phyloP scores from a whole-genome alignment of 2,797 vertebrate genomes.

The Diplodus sargus region DNA sequence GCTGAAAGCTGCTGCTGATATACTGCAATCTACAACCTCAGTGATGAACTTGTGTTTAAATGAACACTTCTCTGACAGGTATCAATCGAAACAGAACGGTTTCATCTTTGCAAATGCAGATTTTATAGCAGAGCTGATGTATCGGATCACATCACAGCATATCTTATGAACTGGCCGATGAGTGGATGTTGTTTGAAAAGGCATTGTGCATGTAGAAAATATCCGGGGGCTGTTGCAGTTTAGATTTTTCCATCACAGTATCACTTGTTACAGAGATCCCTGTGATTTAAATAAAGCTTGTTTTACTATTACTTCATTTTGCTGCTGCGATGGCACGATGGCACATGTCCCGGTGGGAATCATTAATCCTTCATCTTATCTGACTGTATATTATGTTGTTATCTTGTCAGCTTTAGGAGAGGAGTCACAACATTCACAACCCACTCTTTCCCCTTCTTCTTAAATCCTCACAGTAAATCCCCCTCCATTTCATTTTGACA shows the following conservation, averaged over 20 bases:
- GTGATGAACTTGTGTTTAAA: too few species aligned
- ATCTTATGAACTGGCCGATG: too few species aligned
- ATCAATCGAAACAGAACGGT: too few species aligned
- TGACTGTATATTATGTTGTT: constrained; percentile 31
- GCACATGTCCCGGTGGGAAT: constrained; percentile 29
- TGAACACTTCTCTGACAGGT: too few species aligned
- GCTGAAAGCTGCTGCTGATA: too few species aligned
- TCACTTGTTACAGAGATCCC: not conserved
- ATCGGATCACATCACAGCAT: too few species aligned
- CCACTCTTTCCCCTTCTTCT: constrained; percentile 2
- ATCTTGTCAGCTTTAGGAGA: constrained; percentile 44
- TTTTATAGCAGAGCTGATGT: too few species aligned
- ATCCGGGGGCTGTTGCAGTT: not conserved
- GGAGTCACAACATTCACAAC: constrained; percentile 34
- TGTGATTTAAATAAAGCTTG: not conserved
- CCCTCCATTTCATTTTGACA: constrained; percentile 16
- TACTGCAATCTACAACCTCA: too few species aligned
- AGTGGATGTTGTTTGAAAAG: not conserved
- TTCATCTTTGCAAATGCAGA: too few species aligned
- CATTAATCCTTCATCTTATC: constrained; percentile 41
- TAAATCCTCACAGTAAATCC: constrained; percentile 7
- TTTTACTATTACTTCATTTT: constrained; percentile 30
- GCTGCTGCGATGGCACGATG: constrained; percentile 13
- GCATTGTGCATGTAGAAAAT: not conserved
- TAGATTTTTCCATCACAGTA: not conserved